phyloP scores from a whole-genome alignment of 2,888 invertebrate genomes.

The Parasteatoda lunata region DNA sequence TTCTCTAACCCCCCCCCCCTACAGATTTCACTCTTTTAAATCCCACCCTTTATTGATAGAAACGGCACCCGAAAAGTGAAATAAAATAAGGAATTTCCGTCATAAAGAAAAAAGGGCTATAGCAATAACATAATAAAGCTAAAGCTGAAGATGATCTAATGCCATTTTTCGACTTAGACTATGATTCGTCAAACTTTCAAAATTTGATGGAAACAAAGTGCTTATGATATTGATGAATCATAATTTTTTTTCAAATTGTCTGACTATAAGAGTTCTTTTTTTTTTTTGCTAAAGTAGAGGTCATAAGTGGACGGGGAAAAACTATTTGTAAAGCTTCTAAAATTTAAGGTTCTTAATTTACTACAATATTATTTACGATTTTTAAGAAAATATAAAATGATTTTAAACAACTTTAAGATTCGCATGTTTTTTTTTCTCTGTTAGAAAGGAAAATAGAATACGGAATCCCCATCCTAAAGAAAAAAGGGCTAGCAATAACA shows the following conservation, averaged over 20 bases:
- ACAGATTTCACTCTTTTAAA: conserved; percentile 19
- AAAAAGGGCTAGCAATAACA: background rate
- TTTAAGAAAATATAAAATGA: no score
- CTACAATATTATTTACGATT: no score
- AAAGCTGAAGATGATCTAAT: conserved; percentile 11
- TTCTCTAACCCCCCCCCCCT: background rate
- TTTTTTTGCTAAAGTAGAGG: no score
- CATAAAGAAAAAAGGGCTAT: background rate
- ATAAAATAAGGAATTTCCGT: conserved; percentile 48
- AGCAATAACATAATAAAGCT: background rate
- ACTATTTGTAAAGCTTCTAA: no score
- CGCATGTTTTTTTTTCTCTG: no score
- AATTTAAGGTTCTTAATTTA: no score
- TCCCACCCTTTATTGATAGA: background rate
- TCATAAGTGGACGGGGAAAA: no score
- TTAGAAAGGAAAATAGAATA: conserved; percentile 30
- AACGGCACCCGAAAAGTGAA: conserved; percentile 20
- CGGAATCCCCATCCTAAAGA: conserved; percentile 25
- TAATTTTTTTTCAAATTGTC: no score
- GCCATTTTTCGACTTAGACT: conserved; percentile 12
- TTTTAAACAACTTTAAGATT: no score
- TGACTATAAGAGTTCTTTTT: no score
- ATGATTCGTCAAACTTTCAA: conserved; percentile 4
- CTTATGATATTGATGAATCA: background rate
- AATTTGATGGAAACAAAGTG: background rate